A percentile compares a stretch with the other conserved stretches of the same genome.
These are phyloP conservation scores for Pelodytes ibericus DNA, from an alignment of 2,797 vertebrate species.

Conservation along the genomic window DNA sequence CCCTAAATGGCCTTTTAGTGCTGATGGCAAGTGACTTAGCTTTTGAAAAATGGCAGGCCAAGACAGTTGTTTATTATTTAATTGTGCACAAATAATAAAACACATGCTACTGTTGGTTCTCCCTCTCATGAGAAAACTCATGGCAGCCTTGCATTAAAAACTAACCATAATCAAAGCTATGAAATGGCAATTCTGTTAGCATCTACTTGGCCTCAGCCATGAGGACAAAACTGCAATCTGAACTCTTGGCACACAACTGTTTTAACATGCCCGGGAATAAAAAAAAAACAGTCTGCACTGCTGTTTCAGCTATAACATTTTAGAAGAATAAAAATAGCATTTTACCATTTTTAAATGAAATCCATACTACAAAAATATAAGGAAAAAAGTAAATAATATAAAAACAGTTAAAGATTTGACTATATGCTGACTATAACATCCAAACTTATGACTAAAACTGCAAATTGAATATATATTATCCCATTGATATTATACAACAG, in stretches of 20 bases:
- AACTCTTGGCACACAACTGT: slow-evolving; percentile 42
- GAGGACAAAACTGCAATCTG: slow-evolving; percentile 45
- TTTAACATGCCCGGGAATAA: slow-evolving; percentile 27
- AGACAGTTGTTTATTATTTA: slow-evolving; percentile 45
- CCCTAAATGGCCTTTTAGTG: slow-evolving; percentile 37
- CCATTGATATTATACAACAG: too few relatives aligned
- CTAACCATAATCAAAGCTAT: slow-evolving; percentile 40
- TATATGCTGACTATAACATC: too few relatives aligned
- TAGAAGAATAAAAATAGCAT: slow-evolving; percentile 28
- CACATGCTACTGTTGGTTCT: slow-evolving; percentile 50
- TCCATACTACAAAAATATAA: too few relatives aligned
- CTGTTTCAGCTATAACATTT: slow-evolving; percentile 38
- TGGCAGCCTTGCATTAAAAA: slow-evolving; percentile 41
- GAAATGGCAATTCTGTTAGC: slow-evolving; percentile 44
- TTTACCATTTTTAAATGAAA: background rate
- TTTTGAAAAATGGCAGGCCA: slow-evolving; percentile 42
- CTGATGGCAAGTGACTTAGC: slow-evolving; percentile 38
- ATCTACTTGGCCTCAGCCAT: slow-evolving; percentile 43
- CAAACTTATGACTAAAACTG: too few relatives aligned
- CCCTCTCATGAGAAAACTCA: slow-evolving; percentile 39
- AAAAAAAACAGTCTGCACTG: slow-evolving; percentile 42
- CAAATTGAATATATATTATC: too few relatives aligned
- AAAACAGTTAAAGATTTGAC: too few relatives aligned
- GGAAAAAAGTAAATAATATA: too few relatives aligned
- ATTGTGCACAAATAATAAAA: slow-evolving; percentile 53